phyloP scores from a whole-genome alignment of 2,797 vertebrate species.

The Pampus argenteus region DNA sequence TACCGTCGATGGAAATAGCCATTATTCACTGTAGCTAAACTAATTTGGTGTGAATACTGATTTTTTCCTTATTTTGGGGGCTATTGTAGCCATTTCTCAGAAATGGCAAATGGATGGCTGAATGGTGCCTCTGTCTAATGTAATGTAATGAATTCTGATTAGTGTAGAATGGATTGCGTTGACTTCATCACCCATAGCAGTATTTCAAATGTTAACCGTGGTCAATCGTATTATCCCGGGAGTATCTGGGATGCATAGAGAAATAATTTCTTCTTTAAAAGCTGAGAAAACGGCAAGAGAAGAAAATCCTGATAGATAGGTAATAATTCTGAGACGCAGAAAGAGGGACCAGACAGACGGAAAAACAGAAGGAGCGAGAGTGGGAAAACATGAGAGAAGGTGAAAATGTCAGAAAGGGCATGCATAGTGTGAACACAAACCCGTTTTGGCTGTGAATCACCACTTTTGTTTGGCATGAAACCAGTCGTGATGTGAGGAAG shows the following conservation, averaged over 20 bases:
- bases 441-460: constrained; percentile 41
- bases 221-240: constrained; percentile 46
- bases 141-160: constrained; percentile 65
- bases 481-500: constrained; percentile 11
- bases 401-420: constrained; percentile 54
- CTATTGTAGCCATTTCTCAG: constrained; percentile 47
- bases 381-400: constrained; percentile 23
- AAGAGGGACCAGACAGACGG: constrained; percentile 39
- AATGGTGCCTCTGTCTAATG: constrained; percentile 55
- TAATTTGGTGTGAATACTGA: constrained; percentile 60
- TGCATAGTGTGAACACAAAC: constrained; percentile 31
- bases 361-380: constrained; percentile 44
- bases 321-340: background rate
- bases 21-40: constrained; percentile 53
- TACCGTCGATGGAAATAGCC: constrained; percentile 46
- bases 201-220: constrained; percentile 47
- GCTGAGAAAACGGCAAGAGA: background rate
- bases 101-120: constrained; percentile 54
- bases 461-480: constrained; percentile 54
- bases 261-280: constrained; percentile 29
- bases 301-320: constrained; percentile 4
- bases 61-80: constrained; percentile 24
- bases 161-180: constrained; percentile 54
- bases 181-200: constrained; percentile 54
- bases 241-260: constrained; percentile 21